phyloP scores from a whole-genome alignment of 1,140 invertebrate species.

The Heliothis subflexa region DNA sequence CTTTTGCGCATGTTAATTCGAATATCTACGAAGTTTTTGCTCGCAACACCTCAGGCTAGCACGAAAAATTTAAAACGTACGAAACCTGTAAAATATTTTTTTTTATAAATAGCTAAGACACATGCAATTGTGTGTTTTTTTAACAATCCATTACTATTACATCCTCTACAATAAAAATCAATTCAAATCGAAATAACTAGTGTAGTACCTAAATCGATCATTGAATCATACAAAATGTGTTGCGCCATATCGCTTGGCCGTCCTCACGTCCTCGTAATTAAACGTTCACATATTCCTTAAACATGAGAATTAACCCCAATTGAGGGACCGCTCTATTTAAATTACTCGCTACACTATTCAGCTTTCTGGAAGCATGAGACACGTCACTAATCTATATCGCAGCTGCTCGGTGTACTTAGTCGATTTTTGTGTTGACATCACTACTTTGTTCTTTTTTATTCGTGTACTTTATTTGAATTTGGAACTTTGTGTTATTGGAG shows the following conservation, averaged over 20 bases:
- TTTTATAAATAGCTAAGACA: background rate
- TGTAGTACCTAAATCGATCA: slow-evolving; percentile 41
- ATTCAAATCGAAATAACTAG: too few species aligned
- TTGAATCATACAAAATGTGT: slow-evolving; percentile 47
- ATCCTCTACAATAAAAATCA: too few species aligned
- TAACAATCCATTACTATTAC: background rate
- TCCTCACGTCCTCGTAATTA: slow-evolving; percentile 72
- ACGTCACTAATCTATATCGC: slow-evolving; percentile 74
- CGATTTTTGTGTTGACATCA: slow-evolving; percentile 37
- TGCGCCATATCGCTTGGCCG: slow-evolving; percentile 47
- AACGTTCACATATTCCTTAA: slow-evolving; percentile 83
- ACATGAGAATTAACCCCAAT: slow-evolving; percentile 85
- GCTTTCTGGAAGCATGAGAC: slow-evolving; percentile 83
- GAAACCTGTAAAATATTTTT: background rate
- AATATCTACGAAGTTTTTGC: background rate
- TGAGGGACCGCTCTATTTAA: slow-evolving; percentile 85
- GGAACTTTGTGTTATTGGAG: too few species aligned
- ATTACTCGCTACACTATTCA: slow-evolving; percentile 80
- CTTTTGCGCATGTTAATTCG: slow-evolving; percentile 1
- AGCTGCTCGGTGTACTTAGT: slow-evolving; percentile 44
- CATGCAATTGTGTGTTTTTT: too few species aligned
- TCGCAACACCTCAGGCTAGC: background rate
- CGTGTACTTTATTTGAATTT: background rate
- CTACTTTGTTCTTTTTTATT: background rate
- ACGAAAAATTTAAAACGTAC: too few species aligned